These are phyloP conservation scores for Cryptus viduatorius DNA, from an alignment of 2,888 invertebrate species.

Conservation along the genomic window DNA sequence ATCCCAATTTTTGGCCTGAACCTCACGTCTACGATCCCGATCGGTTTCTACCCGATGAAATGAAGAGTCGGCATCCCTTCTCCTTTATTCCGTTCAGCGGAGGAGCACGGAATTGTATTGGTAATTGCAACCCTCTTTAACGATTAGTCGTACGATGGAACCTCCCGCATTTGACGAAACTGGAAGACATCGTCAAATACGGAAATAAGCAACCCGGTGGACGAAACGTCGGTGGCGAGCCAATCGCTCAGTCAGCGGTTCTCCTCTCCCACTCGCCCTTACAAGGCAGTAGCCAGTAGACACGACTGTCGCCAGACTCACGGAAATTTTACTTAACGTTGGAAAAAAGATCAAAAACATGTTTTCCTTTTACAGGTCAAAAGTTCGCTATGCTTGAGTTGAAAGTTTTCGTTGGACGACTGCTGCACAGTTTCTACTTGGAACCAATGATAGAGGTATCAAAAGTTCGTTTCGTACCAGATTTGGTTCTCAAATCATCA, in stretches of 20 bases:
- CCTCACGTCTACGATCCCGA: constrained; percentile 89
- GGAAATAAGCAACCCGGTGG: too few species aligned
- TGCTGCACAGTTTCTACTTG: constrained; percentile 76
- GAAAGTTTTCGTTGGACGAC: constrained; percentile 72
- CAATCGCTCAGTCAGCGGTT: too few species aligned
- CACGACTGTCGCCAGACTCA: too few species aligned
- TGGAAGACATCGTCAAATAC: too few species aligned
- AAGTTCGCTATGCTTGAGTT: constrained; percentile 79
- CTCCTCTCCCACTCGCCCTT: too few species aligned
- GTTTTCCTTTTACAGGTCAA: constrained; percentile 67
- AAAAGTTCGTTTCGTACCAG: constrained; percentile 57
- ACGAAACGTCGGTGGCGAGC: too few species aligned
- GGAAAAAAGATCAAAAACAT: not conserved
- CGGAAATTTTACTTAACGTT: too few species aligned
- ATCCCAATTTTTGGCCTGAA: constrained; percentile 88
- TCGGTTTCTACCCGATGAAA: constrained; percentile 88
- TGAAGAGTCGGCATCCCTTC: constrained; percentile 86
- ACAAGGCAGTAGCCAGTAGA: too few species aligned
- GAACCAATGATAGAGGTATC: constrained; percentile 76
- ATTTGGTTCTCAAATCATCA: too few species aligned
- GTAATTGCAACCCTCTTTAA: constrained; percentile 78
- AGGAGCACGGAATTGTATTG: constrained; percentile 89
- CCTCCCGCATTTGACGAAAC: too few species aligned
- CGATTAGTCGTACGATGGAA: not conserved
- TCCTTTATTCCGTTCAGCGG: constrained; percentile 90